Conservation (phyloP, 2,797 vertebrate species). For the Ptychadena robeensis region DNA sequence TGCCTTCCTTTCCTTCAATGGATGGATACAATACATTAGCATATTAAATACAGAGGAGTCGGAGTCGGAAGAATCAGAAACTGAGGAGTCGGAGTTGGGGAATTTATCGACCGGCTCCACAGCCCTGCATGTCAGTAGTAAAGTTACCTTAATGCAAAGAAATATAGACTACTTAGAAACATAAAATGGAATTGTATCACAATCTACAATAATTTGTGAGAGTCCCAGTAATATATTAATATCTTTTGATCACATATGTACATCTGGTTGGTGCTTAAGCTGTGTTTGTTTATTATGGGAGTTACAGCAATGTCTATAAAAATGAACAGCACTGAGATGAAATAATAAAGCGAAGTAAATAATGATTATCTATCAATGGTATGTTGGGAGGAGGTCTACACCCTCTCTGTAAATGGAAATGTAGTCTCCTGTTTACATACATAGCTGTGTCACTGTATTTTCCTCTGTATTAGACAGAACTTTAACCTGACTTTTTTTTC, state of each 20-base stretch:
- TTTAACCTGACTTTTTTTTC: slow-evolving; percentile 27
- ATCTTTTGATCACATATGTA: not conserved
- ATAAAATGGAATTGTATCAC: not conserved
- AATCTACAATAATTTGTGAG: not conserved
- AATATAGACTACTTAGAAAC: not conserved
- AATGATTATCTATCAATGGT: slow-evolving; percentile 30
- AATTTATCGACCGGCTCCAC: too few relatives aligned
- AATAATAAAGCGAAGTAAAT: slow-evolving; percentile 28
- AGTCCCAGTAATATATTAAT: not conserved
- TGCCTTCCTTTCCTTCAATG: too few relatives aligned
- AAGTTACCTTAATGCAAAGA: not conserved
- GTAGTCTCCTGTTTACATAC: not conserved
- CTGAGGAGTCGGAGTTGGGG: too few relatives aligned
- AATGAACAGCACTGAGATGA: not conserved
- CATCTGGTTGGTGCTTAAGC: not conserved
- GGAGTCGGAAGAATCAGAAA: too few relatives aligned
- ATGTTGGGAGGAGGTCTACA: slow-evolving; percentile 35
- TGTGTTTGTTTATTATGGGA: not conserved
- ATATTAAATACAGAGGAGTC: too few relatives aligned
- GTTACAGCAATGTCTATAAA: not conserved
- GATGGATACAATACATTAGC: too few relatives aligned
- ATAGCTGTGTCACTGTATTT: not conserved
- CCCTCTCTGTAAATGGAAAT: slow-evolving; percentile 42
- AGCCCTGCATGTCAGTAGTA: too few relatives aligned
- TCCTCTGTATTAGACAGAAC: not conserved